Conservation (phyloP, 2,113 vertebrate genomes). For the Bufo gargarizans region DNA sequence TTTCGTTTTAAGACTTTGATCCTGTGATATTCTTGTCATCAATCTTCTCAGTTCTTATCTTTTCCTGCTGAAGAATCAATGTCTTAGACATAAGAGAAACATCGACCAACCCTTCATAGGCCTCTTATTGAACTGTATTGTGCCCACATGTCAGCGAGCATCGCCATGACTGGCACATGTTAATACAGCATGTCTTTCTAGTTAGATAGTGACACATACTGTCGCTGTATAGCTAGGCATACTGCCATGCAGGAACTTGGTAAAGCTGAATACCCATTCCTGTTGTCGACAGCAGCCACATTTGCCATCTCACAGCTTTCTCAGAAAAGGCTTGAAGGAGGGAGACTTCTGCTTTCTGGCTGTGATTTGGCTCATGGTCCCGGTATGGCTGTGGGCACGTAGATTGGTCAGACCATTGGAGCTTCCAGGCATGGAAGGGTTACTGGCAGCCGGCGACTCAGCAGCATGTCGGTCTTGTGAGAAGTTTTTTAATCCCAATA, state of each 20-base stretch:
- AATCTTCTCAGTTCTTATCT: not conserved
- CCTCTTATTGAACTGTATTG: not conserved
- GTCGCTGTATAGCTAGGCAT: too few species aligned
- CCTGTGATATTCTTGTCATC: not conserved
- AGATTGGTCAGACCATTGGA: not conserved
- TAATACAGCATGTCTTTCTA: too few species aligned
- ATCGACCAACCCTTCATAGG: not conserved
- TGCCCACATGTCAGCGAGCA: not conserved
- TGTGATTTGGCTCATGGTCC: not conserved
- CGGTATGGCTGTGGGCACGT: rapidly evolving
- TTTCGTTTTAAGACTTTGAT: too few species aligned
- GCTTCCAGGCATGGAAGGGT: not conserved
- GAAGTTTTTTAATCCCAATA: conserved; percentile 35
- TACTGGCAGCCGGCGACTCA: not conserved
- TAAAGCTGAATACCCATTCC: not conserved
- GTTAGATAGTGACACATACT: too few species aligned
- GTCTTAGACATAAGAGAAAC: not conserved
- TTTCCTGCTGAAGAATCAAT: too few species aligned
- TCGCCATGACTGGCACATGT: not conserved
- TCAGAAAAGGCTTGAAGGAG: too few species aligned
- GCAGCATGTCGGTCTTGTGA: not conserved
- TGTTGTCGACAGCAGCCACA: not conserved
- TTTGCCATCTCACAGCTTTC: not conserved
- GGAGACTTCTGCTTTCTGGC: too few species aligned
- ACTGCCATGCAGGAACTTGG: too few species aligned